phyloP scores from a whole-genome alignment of 2,888 invertebrate genomes.

The Monopis laevigella region DNA sequence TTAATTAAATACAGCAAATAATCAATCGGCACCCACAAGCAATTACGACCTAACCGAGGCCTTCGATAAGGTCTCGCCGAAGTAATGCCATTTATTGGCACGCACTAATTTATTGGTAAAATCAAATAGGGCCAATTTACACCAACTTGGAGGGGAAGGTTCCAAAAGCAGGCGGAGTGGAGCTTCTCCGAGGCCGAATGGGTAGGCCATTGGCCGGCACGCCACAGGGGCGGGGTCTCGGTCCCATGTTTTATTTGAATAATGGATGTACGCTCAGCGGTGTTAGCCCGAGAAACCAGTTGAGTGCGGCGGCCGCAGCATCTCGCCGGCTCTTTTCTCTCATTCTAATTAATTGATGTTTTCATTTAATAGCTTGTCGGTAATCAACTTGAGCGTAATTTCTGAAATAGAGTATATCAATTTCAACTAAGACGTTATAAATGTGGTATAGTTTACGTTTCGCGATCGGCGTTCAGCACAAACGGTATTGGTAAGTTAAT shows the following conservation, averaged over 20 bases:
- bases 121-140: constrained; percentile 51
- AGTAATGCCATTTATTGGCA: constrained; percentile 28
- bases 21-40: constrained; percentile 46
- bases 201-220: constrained; percentile 55
- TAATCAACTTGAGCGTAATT: constrained; percentile 36
- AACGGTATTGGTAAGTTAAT: too few relatives aligned
- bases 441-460: not conserved
- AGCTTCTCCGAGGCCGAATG: constrained; percentile 34
- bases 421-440: constrained; percentile 1
- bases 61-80: constrained; percentile 29
- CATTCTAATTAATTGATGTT: constrained; percentile 64
- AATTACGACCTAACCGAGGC: constrained; percentile 31
- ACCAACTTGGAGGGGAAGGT: constrained; percentile 37
- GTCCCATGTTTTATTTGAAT: constrained; percentile 65
- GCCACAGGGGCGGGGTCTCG: constrained; percentile 60
- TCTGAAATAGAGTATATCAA: constrained; percentile 45
- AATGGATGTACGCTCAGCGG: constrained; percentile 43
- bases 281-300: constrained; percentile 41
- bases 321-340: constrained; percentile 58
- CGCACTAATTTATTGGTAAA: constrained; percentile 52
- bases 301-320: constrained; percentile 46
- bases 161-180: constrained; percentile 57
- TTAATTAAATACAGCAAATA: constrained; percentile 54
- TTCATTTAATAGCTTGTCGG: constrained; percentile 59
- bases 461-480: too few relatives aligned